These are phyloP conservation scores for Mareca strepera DNA, from an alignment of 2,797 vertebrate species.

Conservation along the genomic window DNA sequence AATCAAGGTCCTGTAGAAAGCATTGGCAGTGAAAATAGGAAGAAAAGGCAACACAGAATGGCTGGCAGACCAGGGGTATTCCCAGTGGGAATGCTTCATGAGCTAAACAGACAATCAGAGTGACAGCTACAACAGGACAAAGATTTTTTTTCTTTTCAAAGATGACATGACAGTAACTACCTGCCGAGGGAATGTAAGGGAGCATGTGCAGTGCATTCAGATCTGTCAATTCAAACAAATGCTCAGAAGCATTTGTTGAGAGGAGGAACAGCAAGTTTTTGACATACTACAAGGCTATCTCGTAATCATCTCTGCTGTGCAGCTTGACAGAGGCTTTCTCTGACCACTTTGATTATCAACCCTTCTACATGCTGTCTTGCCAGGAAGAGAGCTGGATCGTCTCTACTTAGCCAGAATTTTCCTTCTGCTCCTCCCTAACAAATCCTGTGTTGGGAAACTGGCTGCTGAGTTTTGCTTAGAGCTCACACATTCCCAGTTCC, in stretches of 20 bases:
- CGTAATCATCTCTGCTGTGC: neutral
- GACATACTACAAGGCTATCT: neutral
- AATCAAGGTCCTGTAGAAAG: neutral
- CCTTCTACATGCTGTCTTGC: neutral
- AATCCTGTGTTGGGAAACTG: neutral
- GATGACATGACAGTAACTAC: neutral
- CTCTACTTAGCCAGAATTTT: neutral
- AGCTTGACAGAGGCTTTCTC: neutral
- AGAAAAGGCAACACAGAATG: neutral
- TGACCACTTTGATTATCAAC: neutral
- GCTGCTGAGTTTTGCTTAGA: neutral
- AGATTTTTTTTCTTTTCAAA: neutral
- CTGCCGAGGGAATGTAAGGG: neutral
- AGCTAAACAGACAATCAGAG: neutral
- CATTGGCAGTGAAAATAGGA: neutral
- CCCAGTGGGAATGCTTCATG: neutral
- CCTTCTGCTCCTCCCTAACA: neutral
- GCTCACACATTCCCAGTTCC: neutral
- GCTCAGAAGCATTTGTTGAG: neutral
- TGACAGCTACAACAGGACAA: neutral
- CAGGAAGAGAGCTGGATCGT: accelerated
- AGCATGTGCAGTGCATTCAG: neutral
- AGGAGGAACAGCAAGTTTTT: neutral
- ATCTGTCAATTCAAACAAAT: neutral
- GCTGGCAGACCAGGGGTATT: neutral